Base-by-base conservation (phyloP, 2,113 vertebrate genomes). In the Petromus typicus region DNA sequence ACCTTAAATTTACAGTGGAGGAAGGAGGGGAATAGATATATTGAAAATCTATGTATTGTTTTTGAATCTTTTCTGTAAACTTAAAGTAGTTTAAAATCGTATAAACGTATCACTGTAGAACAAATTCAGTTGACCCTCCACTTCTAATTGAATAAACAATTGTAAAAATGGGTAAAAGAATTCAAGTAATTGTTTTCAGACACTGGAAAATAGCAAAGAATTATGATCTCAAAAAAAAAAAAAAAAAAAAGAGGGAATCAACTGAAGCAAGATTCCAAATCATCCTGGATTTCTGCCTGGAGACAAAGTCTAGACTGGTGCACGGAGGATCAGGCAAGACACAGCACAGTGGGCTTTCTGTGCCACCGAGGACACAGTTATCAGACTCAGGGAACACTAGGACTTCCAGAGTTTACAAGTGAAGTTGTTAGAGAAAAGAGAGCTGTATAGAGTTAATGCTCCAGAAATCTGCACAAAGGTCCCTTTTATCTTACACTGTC, bases 401-500 rank as follows among this genome's bases (percentile, higher is more conserved):
- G 8, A 63, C 30, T 30, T 1, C 7, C 83, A 25, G 56, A 83
- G 73, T 75, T 78, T 43, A 14, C 4, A 43, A 48, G 51, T 6
- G 30, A 91, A 14, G 1, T 73, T 86, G 37, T 79, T 82, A 23
- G 61, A 83, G 7, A 94, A 63, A 79, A 80, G 32, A 86, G 2
- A 91, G 16, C 23, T 94, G 6, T 61, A 20, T 63, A n/a, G 57
- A 32, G 23, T n/a, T 86, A 91, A 82, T 89, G 61, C 37, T 93
- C 40, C 51, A 84, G 71, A 95, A 95, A 87, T 87, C 43, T 87
- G 4, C 30, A 80, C 48, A 93, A 67, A 48, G 22, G 20, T 23
- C 14, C 45, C n/a, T 64, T 89, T 83, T 18, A 18, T 57, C 32
- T 96, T 96, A 90, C 59, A 92, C 13, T 63, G n/a, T 95, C 66